phyloP scores from a whole-genome alignment of 1,140 invertebrate species.

The Camponotus vicinus region DNA sequence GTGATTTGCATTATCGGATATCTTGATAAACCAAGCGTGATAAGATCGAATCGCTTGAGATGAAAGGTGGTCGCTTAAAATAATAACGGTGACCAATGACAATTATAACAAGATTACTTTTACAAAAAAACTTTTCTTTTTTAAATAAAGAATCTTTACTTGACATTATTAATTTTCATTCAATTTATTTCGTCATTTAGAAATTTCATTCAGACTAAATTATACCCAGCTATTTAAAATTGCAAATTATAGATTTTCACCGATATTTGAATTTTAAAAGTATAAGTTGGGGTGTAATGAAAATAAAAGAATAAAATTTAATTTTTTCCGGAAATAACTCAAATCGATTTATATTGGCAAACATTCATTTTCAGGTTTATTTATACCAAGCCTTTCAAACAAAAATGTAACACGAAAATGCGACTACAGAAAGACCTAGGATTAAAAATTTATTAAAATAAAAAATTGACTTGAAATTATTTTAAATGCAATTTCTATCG shows the following conservation, averaged over 20 bases:
- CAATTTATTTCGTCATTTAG: neutral
- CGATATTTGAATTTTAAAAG: neutral
- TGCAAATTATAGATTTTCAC: neutral
- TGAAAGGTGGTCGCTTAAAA: conserved; percentile 13
- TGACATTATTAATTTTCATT: neutral
- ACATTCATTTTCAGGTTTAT: neutral
- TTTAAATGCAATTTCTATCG: neutral
- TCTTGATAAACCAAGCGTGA: neutral
- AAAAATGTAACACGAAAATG: neutral
- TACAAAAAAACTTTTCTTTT: neutral
- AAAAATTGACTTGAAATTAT: neutral
- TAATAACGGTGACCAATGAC: neutral
- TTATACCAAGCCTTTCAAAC: conserved; percentile 1
- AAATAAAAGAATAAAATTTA: conserved; percentile 4
- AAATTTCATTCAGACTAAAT: neutral
- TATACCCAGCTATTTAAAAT: conserved; percentile 11
- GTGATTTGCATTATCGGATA: conserved; percentile 22
- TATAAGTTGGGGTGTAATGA: neutral
- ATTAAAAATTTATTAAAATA: neutral
- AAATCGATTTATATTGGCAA: neutral
- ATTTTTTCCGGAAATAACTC: neutral
- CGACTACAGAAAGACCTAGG: neutral
- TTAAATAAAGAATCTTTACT: neutral
- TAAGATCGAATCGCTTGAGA: conserved; percentile 18
- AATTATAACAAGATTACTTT: neutral